Evolutionary conservation across 2,888 invertebrate species (phyloP), one percentile per base, ranked within the genome.

Genomic region (Heliconius hortense): DNA sequence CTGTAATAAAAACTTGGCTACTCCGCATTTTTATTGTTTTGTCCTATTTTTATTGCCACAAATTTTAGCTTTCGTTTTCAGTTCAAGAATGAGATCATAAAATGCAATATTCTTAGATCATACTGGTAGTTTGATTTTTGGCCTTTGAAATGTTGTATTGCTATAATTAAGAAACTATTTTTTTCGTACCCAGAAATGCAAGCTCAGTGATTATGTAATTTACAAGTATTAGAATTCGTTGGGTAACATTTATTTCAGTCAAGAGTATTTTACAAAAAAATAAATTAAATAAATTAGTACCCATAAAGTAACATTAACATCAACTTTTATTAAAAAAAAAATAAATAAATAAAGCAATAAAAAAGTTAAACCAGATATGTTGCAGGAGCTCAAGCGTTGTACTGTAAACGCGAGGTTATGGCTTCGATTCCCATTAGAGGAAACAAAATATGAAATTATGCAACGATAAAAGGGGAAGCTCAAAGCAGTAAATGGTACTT

Each of bases 1-100:
- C 69, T 48, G 73, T 73, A 70, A 84, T 86, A 85, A 84, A 85
- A 74, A 81, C 87, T 87, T 79, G 80, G 88, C 89, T 89, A 88
- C 88, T 86, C 78, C 81, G 80, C 82, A 84, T 83, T 83, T 86
- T 86, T 85, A 79, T 83, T 82, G 60, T 82, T 82, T 81, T 79
- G 77, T 80, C 81, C 80, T 80, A 81, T 82, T 87, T 87, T 85
- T 86, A 88, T 84, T 84, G 81, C 82, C 71, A 64, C 75, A 60
- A 76, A 75, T 75, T 77, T 78, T 76, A 79, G 81, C 84, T 84
- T 84, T 84, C 80, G 76, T 82, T 81, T 82, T 86, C 84, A 73
- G 43, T 63, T 70, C 72, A 64, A 72, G 66, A 67, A 76, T 73
- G n/a, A 74, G 62, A 64, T 74, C 72, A 26, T 69, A 69, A 56